Conservation (phyloP, 2,888 invertebrate genomes). For the Horisme vitalbata region DNA sequence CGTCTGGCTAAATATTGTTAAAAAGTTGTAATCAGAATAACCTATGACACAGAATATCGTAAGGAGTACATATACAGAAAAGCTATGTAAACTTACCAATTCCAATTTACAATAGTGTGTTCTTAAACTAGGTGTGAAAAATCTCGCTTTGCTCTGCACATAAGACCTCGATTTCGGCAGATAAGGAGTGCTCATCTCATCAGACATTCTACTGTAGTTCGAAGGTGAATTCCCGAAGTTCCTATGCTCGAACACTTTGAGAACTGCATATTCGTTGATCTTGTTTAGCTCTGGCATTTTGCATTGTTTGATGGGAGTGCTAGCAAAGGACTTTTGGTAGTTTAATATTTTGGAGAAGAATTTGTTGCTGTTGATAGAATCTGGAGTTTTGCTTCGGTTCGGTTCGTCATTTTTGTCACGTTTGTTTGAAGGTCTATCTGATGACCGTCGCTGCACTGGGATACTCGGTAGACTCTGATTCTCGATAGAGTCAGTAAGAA, state of each 20-base stretch:
- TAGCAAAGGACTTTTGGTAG: slow-evolving; percentile 20
- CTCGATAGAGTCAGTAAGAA: slow-evolving; percentile 49
- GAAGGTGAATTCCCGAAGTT: slow-evolving; percentile 30
- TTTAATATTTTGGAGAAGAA: slow-evolving; percentile 24
- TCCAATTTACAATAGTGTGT: slow-evolving; percentile 36
- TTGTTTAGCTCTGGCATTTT: slow-evolving; percentile 32
- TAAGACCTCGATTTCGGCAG: slow-evolving; percentile 24
- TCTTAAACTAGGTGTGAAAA: slow-evolving; percentile 20
- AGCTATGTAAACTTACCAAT: slow-evolving; percentile 33
- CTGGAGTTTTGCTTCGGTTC: slow-evolving; percentile 1
- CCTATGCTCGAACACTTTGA: slow-evolving; percentile 32
- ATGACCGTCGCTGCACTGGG: slow-evolving; percentile 32
- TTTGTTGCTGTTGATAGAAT: slow-evolving; percentile 17
- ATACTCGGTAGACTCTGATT: slow-evolving; percentile 48
- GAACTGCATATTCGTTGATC: slow-evolving; percentile 30
- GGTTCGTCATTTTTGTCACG: neutral
- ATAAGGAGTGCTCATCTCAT: slow-evolving; percentile 23
- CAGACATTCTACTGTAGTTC: slow-evolving; percentile 32
- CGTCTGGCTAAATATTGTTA: slow-evolving; percentile 28
- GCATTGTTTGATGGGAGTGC: slow-evolving; percentile 22
- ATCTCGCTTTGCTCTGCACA: slow-evolving; percentile 20
- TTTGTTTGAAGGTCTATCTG: slow-evolving; percentile 3
- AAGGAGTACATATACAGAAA: neutral
- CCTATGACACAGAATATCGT: no score
- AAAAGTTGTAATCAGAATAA: neutral